Percentiles rank a stretch among this genome's conserved stretches.
Evolutionary conservation across 2,888 invertebrate species (phyloP).

Genomic region (Drosophila yooni): DNA sequence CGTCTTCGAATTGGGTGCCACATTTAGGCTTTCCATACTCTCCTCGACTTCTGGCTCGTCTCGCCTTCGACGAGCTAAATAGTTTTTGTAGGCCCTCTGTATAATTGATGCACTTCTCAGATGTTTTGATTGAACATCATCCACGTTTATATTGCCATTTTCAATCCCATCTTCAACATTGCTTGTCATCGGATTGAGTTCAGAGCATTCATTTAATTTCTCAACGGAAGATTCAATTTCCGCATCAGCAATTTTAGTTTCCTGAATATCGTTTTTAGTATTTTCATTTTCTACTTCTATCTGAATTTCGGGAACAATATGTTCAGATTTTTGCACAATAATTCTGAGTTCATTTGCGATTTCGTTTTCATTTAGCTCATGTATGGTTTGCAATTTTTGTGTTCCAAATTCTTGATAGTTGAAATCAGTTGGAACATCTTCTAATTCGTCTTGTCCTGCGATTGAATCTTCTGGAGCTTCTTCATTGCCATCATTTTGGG

Average conservation of each 20-base stretch:
- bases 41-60: not conserved
- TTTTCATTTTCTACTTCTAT: not conserved
- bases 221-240: not conserved
- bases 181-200: not conserved
- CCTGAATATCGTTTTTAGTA: not conserved
- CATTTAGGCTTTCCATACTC: not conserved
- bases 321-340: conserved; percentile 1
- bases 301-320: not conserved
- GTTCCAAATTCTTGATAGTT: conserved; percentile 38
- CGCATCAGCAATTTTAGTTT: not conserved
- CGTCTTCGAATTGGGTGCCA: not conserved
- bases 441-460: conserved; percentile 12
- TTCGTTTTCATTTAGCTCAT: conserved; percentile 64
- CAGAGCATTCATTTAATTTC: not conserved
- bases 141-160: not conserved
- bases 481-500: no score
- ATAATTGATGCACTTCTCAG: conserved; percentile 35
- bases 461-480: not conserved
- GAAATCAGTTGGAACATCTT: conserved; percentile 25
- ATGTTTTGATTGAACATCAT: not conserved
- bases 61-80: not conserved
- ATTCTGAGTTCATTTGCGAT: conserved; percentile 29
- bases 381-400: conserved; percentile 62
- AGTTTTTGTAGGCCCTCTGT: conserved; percentile 15
- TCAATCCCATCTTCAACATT: not conserved